phyloP scores from a whole-genome alignment of 1,140 invertebrate genomes.

The Dinoponera quadriceps region DNA sequence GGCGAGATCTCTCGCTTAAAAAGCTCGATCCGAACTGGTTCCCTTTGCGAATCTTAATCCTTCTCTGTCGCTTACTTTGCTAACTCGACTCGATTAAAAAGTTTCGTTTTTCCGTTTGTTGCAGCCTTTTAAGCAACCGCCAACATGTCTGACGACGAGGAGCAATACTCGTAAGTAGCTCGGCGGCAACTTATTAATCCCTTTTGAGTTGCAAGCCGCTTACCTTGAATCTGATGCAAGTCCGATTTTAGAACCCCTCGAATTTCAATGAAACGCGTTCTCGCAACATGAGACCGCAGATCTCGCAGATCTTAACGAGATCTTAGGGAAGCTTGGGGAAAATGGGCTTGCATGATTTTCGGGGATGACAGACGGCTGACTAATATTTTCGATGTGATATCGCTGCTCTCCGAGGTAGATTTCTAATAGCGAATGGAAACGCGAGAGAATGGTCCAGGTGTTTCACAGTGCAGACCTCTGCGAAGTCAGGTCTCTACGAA shows the following conservation, averaged over 20 bases:
- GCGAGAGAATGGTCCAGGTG: not conserved
- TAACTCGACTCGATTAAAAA: conserved; percentile 20
- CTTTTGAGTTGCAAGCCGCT: not conserved
- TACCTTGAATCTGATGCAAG: conserved; percentile 24
- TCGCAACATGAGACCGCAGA: too few species aligned
- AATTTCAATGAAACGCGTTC: too few species aligned
- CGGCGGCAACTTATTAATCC: not conserved
- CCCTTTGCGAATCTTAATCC: not conserved
- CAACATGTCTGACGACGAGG: conserved; percentile 86
- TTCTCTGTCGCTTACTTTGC: not conserved
- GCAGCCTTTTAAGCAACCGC: conserved; percentile 80
- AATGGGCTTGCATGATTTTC: conserved; percentile 27
- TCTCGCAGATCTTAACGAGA: too few species aligned
- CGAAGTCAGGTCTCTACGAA: conserved; percentile 33
- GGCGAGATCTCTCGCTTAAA: not conserved
- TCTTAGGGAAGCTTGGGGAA: not conserved
- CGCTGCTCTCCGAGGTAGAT: conserved; percentile 20
- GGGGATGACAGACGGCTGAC: not conserved
- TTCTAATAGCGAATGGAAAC: not conserved
- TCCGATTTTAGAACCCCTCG: not conserved
- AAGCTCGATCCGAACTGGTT: not conserved
- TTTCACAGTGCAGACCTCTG: conserved; percentile 42
- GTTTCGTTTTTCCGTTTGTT: conserved; percentile 76
- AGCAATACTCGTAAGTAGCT: conserved; percentile 85
- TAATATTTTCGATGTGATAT: not conserved